phyloP scores from a whole-genome alignment of 2,888 invertebrate genomes.

The Graphium colonna region DNA sequence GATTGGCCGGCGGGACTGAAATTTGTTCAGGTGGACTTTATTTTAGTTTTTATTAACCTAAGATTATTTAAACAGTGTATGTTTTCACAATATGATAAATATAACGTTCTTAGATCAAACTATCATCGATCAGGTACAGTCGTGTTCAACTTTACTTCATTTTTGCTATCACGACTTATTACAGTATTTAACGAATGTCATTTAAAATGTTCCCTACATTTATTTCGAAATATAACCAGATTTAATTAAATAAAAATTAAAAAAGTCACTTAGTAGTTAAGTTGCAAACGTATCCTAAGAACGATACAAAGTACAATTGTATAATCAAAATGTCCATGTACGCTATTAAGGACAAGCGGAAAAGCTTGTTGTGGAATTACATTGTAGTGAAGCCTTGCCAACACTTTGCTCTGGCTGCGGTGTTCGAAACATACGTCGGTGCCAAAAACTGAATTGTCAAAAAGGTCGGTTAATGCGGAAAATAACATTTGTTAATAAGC shows the following conservation, averaged over 20 bases:
- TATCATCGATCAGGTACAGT: slow-evolving; percentile 38
- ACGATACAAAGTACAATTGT: neutral
- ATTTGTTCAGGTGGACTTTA: too few species aligned
- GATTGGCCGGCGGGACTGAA: too few species aligned
- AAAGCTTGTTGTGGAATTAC: slow-evolving; percentile 37
- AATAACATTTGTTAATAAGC: neutral
- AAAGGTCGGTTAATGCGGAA: slow-evolving; percentile 29
- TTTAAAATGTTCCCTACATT: neutral
- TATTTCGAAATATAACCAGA: too few species aligned
- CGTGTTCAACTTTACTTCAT: neutral
- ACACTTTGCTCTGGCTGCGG: slow-evolving; percentile 36
- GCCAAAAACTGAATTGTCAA: slow-evolving; percentile 36
- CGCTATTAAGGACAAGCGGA: slow-evolving; percentile 31
- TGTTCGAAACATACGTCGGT: slow-evolving; percentile 28
- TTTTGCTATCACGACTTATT: neutral
- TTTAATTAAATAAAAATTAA: too few species aligned
- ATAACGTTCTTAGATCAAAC: slow-evolving; percentile 33
- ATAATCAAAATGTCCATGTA: slow-evolving; percentile 36
- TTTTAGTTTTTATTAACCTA: slow-evolving; percentile 27
- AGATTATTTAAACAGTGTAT: slow-evolving; percentile 26
- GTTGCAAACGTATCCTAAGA: too few species aligned
- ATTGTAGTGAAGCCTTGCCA: slow-evolving; percentile 40
- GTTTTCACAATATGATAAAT: slow-evolving; percentile 32
- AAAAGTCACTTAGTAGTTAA: too few species aligned
- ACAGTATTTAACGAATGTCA: neutral